Evolutionary conservation across 2,888 invertebrate genomes (phyloP).

Genomic region (Eulithis testata): DNA sequence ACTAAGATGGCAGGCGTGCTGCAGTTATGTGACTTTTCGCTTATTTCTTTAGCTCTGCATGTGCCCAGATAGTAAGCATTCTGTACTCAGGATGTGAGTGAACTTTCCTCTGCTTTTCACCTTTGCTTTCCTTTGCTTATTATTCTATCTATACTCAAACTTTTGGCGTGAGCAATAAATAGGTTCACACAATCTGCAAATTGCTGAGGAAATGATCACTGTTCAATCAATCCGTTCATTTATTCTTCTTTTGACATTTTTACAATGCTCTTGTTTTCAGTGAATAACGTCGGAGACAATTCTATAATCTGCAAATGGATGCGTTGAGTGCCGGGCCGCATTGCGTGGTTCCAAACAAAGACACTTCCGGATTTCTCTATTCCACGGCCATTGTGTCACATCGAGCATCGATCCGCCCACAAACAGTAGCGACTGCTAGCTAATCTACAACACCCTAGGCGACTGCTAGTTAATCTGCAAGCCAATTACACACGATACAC

Average conservation of each 20-base stretch:
- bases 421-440: constrained; percentile 16
- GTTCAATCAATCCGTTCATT: no score
- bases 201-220: no score
- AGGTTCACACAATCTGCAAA: no score
- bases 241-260: no score
- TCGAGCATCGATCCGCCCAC: constrained; percentile 72
- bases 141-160: no score
- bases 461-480: constrained; percentile 52
- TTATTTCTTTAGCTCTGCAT: not conserved
- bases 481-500: constrained; percentile 77
- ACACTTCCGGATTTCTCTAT: constrained; percentile 18
- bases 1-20: not conserved
- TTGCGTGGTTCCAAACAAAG: not conserved
- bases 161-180: no score
- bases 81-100: not conserved
- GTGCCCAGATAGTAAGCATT: not conserved
- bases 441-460: constrained; percentile 19
- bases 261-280: no score
- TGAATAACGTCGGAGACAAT: not conserved
- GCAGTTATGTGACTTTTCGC: not conserved
- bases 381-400: constrained; percentile 66
- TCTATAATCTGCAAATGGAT: constrained; percentile 1
- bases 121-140: no score
- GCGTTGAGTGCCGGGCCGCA: not conserved
- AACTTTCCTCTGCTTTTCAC: no score